phyloP scores from a whole-genome alignment of 2,888 invertebrate species.

The Drosophila aldrichi region DNA sequence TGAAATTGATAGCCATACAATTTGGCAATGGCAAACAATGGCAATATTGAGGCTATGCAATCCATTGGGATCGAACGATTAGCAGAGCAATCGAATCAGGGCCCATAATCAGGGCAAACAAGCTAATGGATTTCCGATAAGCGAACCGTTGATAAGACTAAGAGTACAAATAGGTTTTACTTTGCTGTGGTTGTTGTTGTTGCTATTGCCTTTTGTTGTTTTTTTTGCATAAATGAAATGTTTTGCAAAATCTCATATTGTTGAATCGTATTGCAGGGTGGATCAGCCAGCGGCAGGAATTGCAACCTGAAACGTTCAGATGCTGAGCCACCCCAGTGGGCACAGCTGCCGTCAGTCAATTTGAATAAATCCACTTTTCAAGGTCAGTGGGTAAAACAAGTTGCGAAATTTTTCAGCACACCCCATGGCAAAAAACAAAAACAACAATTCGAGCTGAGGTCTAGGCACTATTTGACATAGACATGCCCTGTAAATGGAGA shows the following conservation, averaged over 20 bases:
- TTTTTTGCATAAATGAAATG: slow-evolving; percentile 53
- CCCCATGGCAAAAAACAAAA: slow-evolving; percentile 48
- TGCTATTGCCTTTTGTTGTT: slow-evolving; percentile 20
- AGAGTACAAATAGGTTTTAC: slow-evolving; percentile 31
- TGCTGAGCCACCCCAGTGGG: slow-evolving; percentile 54
- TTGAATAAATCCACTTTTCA: slow-evolving; percentile 83
- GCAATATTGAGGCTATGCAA: slow-evolving; percentile 9
- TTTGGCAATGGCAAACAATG: slow-evolving; percentile 44
- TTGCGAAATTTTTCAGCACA: slow-evolving; percentile 66
- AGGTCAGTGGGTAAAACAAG: slow-evolving; percentile 84
- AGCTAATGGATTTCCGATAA: slow-evolving; percentile 70
- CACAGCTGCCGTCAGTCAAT: slow-evolving; percentile 66
- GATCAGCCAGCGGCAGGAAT: slow-evolving; percentile 5
- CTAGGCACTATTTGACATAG: accelerated
- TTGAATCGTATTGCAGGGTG: slow-evolving; percentile 27
- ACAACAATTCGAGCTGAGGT: slow-evolving; percentile 9
- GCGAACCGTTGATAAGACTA: slow-evolving; percentile 54
- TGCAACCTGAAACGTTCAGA: slow-evolving; percentile 58
- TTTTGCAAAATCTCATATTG: slow-evolving; percentile 41
- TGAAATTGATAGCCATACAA: slow-evolving; percentile 64
- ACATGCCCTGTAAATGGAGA: slow-evolving; percentile 20
- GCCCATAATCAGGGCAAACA: slow-evolving; percentile 39
- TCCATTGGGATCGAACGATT: slow-evolving; percentile 69
- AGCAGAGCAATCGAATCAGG: slow-evolving; percentile 60
- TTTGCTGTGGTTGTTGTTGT: not conserved